phyloP scores from a whole-genome alignment of 1,140 invertebrate species.

The Drosophila bocqueti region DNA sequence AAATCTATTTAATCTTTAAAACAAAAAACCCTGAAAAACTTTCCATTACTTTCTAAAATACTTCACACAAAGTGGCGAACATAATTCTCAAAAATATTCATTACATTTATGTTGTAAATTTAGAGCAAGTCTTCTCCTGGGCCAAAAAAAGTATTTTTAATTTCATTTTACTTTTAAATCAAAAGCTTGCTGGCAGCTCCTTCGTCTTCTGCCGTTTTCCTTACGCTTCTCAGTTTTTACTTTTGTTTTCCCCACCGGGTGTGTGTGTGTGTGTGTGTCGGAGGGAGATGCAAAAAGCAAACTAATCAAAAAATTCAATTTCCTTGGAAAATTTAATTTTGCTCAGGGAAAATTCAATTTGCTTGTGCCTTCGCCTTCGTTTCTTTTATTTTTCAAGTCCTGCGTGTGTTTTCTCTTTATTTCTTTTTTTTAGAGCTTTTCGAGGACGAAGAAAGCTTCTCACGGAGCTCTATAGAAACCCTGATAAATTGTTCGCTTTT shows the following conservation, averaged over 20 bases:
- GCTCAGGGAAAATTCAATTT: conserved; percentile 83
- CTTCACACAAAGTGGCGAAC: conserved; percentile 2
- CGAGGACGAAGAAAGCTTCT: conserved; percentile 23
- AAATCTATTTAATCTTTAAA: neutral
- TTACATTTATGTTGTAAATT: conserved; percentile 27
- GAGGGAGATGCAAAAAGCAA: conserved; percentile 80
- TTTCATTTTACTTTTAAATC: conserved; percentile 82
- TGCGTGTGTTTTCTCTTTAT: conserved; percentile 45
- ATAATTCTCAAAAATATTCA: conserved; percentile 19
- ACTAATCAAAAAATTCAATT: conserved; percentile 84
- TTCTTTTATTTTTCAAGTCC: conserved; percentile 44
- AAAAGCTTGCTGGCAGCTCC: conserved; percentile 49
- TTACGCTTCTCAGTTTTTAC: conserved; percentile 55
- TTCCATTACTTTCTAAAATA: neutral
- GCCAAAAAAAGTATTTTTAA: conserved; percentile 60
- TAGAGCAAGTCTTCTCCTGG: conserved; percentile 3
- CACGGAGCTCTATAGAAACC: conserved; percentile 17
- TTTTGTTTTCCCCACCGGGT: conserved; percentile 52
- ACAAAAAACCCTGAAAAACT: no score
- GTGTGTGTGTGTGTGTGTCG: conserved; percentile 50
- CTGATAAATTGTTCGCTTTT: conserved; percentile 59
- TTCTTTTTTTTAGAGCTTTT: conserved; percentile 38
- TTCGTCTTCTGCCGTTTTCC: conserved; percentile 34
- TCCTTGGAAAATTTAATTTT: conserved; percentile 84
- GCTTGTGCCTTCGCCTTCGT: conserved; percentile 61